These are phyloP conservation scores for Laspeyria flexula DNA, from an alignment of 2,888 invertebrate genomes.

Conservation along the genomic window DNA sequence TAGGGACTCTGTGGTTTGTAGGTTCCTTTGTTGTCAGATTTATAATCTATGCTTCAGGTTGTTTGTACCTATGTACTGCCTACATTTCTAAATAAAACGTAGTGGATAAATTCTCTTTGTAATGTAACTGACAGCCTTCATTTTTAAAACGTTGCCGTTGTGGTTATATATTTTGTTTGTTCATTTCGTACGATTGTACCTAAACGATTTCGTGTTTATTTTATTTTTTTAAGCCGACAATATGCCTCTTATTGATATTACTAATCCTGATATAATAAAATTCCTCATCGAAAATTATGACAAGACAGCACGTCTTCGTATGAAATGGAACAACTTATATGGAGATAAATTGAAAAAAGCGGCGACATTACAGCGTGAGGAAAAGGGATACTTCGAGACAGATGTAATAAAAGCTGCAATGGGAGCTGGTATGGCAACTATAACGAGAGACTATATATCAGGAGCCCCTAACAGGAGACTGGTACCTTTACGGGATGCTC, in stretches of 20 bases:
- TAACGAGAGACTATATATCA: slow-evolving; percentile 46
- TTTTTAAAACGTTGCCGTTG: too few relatives aligned
- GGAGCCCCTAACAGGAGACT: slow-evolving; percentile 44
- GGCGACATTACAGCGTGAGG: slow-evolving; percentile 49
- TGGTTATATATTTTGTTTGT: too few relatives aligned
- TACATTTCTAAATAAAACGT: too few relatives aligned
- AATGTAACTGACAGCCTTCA: neutral
- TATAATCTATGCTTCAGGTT: too few relatives aligned
- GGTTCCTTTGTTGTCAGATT: too few relatives aligned
- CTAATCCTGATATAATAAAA: slow-evolving; percentile 56
- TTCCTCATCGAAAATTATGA: slow-evolving; percentile 62
- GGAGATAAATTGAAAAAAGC: slow-evolving; percentile 48
- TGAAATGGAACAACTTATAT: slow-evolving; percentile 57
- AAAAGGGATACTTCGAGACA: slow-evolving; percentile 48
- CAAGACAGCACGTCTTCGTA: slow-evolving; percentile 55
- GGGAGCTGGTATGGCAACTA: slow-evolving; percentile 48
- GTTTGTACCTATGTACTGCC: too few relatives aligned
- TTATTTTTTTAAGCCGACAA: slow-evolving; percentile 13
- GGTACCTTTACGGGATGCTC: slow-evolving; percentile 46
- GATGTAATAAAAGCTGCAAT: slow-evolving; percentile 50
- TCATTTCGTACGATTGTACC: neutral
- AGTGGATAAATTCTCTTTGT: too few relatives aligned
- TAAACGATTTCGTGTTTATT: neutral
- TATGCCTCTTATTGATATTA: slow-evolving; percentile 60
- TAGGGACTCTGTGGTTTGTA: too few relatives aligned